Conservation (phyloP, 1,140 invertebrate species). For the Chymomyza costata region DNA sequence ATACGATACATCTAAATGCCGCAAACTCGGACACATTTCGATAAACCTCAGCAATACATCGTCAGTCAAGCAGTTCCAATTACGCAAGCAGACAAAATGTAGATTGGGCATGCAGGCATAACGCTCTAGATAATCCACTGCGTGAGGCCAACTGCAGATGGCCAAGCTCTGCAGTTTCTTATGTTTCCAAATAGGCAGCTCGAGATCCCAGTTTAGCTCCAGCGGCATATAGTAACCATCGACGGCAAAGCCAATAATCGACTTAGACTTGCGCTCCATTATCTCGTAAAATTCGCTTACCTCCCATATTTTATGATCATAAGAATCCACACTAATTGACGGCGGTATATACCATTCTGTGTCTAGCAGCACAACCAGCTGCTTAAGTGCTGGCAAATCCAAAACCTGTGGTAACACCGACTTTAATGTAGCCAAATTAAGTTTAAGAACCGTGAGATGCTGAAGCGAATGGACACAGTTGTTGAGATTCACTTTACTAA, state of each 20-base stretch:
- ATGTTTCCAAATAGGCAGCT: slow-evolving; percentile 44
- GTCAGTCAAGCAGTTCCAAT: slow-evolving; percentile 48
- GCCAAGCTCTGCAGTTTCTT: slow-evolving; percentile 39
- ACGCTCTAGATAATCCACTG: slow-evolving; percentile 38
- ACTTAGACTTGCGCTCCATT: slow-evolving; percentile 41
- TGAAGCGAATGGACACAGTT: slow-evolving; percentile 42
- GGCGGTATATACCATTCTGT: slow-evolving; percentile 47
- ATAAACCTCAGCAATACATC: slow-evolving; percentile 49
- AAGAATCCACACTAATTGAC: slow-evolving; percentile 42
- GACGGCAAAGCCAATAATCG: slow-evolving; percentile 51
- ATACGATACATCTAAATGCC: slow-evolving; percentile 59
- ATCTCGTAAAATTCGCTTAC: slow-evolving; percentile 62
- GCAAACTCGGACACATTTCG: slow-evolving; percentile 42
- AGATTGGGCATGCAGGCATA: slow-evolving; percentile 54
- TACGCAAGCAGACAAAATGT: slow-evolving; percentile 48
- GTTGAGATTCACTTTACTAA: slow-evolving; percentile 44
- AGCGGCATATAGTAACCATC: slow-evolving; percentile 63
- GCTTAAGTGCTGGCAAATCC: slow-evolving; percentile 43
- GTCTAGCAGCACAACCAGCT: slow-evolving; percentile 53
- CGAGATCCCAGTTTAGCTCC: slow-evolving; percentile 45
- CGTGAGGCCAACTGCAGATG: slow-evolving; percentile 58
- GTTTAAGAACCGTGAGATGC: slow-evolving; percentile 47
- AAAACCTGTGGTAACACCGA: slow-evolving; percentile 41
- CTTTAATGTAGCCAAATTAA: slow-evolving; percentile 58
- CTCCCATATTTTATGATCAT: slow-evolving; percentile 58